These are phyloP conservation scores for Drosophila equinoxialis DNA, from an alignment of 1,140 invertebrate genomes.

Conservation along the genomic window DNA sequence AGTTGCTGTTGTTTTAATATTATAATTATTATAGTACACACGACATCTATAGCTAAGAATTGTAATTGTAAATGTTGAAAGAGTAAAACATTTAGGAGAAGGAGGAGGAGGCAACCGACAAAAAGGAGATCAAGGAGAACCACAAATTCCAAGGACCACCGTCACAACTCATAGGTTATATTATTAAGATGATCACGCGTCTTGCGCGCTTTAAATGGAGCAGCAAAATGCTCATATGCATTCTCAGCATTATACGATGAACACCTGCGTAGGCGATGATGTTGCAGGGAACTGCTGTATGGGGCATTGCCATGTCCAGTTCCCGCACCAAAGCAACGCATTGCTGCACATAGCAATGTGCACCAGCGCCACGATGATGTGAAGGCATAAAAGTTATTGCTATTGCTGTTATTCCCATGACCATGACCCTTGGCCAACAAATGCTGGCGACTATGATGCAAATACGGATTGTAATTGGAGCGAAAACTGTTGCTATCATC, in stretches of 20 bases:
- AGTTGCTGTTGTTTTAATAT: not conserved
- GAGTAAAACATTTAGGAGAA: constrained; percentile 41
- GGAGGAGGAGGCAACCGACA: constrained; percentile 30
- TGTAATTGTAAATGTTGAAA: constrained; percentile 71
- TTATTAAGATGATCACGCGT: constrained; percentile 81
- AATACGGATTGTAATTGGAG: constrained; percentile 78
- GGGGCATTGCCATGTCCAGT: constrained; percentile 58
- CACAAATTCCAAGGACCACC: constrained; percentile 53
- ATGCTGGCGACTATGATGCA: constrained; percentile 79
- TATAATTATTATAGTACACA: constrained; percentile 7
- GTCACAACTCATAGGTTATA: constrained; percentile 83
- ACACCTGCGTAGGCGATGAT: constrained; percentile 65
- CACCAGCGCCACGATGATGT: constrained; percentile 82
- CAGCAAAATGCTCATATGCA: constrained; percentile 77
- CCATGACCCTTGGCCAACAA: constrained; percentile 60
- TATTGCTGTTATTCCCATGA: constrained; percentile 12
- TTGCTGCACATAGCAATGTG: constrained; percentile 76
- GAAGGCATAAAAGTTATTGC: constrained; percentile 70
- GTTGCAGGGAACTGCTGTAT: constrained; percentile 73
- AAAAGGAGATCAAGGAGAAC: constrained; percentile 73
- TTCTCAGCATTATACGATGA: constrained; percentile 78
- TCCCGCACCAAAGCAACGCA: constrained; percentile 80
- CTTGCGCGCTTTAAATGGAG: constrained; percentile 75
- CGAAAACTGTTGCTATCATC: constrained; percentile 74
- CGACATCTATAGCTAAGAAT: constrained; percentile 64